A percentile compares a stretch with the other conserved stretches of the same genome.
Evolutionary conservation across 2,888 invertebrate species (phyloP).

Genomic region (Drosophila niveifrons): DNA sequence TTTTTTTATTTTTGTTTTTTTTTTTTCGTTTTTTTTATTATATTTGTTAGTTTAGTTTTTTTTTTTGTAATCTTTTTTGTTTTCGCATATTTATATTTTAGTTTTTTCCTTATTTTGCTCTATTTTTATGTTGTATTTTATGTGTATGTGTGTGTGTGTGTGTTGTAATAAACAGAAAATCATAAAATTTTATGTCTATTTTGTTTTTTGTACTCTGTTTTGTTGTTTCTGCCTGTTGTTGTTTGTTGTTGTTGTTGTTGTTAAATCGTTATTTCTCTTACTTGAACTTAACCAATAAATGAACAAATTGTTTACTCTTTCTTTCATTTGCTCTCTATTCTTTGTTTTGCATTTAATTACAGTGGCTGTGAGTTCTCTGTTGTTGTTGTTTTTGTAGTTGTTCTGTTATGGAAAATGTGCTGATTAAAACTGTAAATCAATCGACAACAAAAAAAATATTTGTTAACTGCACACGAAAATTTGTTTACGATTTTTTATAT

Average conservation of each 20-base stretch:
- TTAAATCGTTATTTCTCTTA: slow-evolving; percentile 37
- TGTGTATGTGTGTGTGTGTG: slow-evolving; percentile 36
- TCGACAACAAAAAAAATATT: slow-evolving; percentile 17
- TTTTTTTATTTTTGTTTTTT: slow-evolving; percentile 30
- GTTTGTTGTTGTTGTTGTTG: slow-evolving; percentile 49
- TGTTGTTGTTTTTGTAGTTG: slow-evolving; percentile 30
- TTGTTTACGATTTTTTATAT: slow-evolving; percentile 36
- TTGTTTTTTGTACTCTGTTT: slow-evolving; percentile 75
- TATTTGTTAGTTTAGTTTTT: slow-evolving; percentile 27
- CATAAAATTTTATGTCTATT: slow-evolving; percentile 73
- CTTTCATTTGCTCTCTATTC: slow-evolving; percentile 22
- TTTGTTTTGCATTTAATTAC: slow-evolving; percentile 62
- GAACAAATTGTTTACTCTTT: slow-evolving; percentile 37
- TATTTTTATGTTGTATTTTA: slow-evolving; percentile 35
- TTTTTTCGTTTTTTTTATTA: slow-evolving; percentile 17
- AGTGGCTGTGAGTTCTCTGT: slow-evolving; percentile 58
- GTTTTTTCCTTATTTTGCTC: slow-evolving; percentile 39
- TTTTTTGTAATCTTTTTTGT: slow-evolving; percentile 13
- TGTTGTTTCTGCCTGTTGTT: slow-evolving; percentile 65
- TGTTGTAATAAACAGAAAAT: slow-evolving; percentile 62
- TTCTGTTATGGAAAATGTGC: slow-evolving; percentile 45
- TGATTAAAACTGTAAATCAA: slow-evolving; percentile 14
- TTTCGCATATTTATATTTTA: slow-evolving; percentile 28
- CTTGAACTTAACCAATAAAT: slow-evolving; percentile 56
- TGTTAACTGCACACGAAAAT: slow-evolving; percentile 51